Base-by-base conservation (phyloP, 2,113 vertebrate genomes). In the Xiphophorus couchianus region DNA sequence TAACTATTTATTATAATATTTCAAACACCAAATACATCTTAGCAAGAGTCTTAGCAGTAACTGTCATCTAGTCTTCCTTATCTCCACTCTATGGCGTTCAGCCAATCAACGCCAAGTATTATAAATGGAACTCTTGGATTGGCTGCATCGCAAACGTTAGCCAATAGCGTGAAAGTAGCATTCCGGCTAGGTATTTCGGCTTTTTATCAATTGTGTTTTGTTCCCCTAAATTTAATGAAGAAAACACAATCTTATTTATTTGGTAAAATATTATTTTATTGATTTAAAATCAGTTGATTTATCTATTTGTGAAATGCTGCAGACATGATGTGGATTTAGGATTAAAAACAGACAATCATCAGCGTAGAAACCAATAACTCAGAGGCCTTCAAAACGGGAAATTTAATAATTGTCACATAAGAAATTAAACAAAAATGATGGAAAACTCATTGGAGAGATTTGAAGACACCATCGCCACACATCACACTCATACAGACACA, bases 311-410 rank as follows among this genome's bases (percentile, higher is more conserved):
- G 44, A 51, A 15, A 22, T 51, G 19, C 48, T 8, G 39, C 13
- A 42, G 39, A 42, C 14, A 42, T 19, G 17, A 19, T 1, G 15
- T 48, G 44, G 44, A 48, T 19, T 19, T 6, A 58, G 51, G 51
- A 58, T 58, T 8, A 25, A 48, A 58, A n/a, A 58, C 51, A 58
- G 17, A n/a, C 0, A 11, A 58, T 58, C 51, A n/a, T n/a, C 51
- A 25, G 51, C 51, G 25, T 54, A 54, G 19, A 54, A 15, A 25
- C 6, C 22, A 17, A 54, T 54, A 54, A 54, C 19, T 51, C 19
- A 51, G 1, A 17, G 14, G 1, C 0, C 6, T 28, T 14, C 7
- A 0, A 73, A 13, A 48, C 1, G 5, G 4, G 14, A 19, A 48
- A 17, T 48, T 35, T 15, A 42, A 13, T 8, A 10, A 22, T 12